Conservation (phyloP, 2,888 invertebrate species). For the Drosophila borborema region DNA sequence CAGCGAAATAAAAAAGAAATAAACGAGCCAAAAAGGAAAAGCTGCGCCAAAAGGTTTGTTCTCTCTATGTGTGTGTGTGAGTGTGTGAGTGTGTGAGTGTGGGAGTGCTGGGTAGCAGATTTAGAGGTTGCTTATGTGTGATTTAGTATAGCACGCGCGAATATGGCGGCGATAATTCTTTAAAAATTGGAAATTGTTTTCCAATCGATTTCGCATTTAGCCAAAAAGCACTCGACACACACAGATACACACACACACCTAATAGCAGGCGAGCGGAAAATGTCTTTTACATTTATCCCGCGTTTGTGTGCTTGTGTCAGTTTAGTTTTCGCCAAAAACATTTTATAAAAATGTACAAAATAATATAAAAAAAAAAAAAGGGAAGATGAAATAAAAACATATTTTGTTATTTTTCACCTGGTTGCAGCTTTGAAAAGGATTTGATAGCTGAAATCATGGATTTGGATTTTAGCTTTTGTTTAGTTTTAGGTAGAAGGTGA, state of each 20-base stretch:
- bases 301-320: conserved; percentile 3
- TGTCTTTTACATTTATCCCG: conserved; percentile 54
- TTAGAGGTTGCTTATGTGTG: conserved; percentile 85
- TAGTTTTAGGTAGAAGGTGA: conserved; percentile 54
- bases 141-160: conserved; percentile 85
- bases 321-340: conserved; percentile 48
- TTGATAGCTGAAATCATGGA: conserved; percentile 72
- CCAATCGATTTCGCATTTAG: conserved; percentile 85
- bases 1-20: conserved; percentile 74
- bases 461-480: conserved; percentile 67
- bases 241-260: conserved; percentile 29
- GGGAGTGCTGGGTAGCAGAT: conserved; percentile 79
- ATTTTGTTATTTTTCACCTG: conserved; percentile 76
- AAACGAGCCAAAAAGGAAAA: conserved; percentile 74
- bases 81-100: conserved; percentile 34
- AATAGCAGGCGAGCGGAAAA: conserved; percentile 47
- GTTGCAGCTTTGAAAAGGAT: conserved; percentile 74
- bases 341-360: conserved; percentile 66
- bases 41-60: conserved; percentile 68
- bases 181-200: conserved; percentile 85
- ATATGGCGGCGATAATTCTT: conserved; percentile 85
- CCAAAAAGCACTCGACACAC: conserved; percentile 77
- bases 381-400: conserved; percentile 20
- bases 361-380: conserved; percentile 36
- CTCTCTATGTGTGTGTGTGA: conserved; percentile 22